These are phyloP conservation scores for Mongoloraphidia duomilia DNA, from an alignment of 2,888 invertebrate genomes.

Conservation along the genomic window DNA sequence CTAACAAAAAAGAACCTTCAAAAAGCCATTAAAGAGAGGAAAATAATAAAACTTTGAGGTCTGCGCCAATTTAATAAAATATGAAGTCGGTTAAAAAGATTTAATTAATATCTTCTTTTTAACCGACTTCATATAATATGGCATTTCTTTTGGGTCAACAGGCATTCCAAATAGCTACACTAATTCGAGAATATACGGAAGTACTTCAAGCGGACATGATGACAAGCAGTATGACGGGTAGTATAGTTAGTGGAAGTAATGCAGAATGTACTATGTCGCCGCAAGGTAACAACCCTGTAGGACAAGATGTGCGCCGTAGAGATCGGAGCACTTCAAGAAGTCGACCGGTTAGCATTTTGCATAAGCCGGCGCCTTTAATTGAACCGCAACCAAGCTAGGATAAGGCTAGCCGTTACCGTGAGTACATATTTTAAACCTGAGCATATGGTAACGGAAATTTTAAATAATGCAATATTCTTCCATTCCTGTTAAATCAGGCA, in stretches of 20 bases:
- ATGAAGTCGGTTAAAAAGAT: no score
- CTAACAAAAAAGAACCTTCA: no score
- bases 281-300: constrained; percentile 6
- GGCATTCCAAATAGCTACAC: constrained; percentile 86
- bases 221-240: constrained; percentile 17
- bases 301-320: constrained; percentile 6
- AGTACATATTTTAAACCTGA: no score
- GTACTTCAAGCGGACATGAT: constrained; percentile 33
- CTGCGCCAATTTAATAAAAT: no score
- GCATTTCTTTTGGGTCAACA: constrained; percentile 26
- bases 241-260: neutral
- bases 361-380: constrained; percentile 39
- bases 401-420: constrained; percentile 18
- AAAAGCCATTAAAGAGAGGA: no score
- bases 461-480: no score
- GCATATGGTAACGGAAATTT: no score
- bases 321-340: constrained; percentile 22
- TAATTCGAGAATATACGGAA: constrained; percentile 78
- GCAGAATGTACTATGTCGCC: constrained; percentile 1
- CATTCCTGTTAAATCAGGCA: no score
- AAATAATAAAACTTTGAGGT: no score
- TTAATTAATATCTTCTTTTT: no score
- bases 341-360: constrained; percentile 36
- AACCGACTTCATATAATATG: neutral
- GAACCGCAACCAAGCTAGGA: constrained; percentile 44